Evolutionary conservation across 2,113 vertebrate genomes (phyloP), one percentile per base, ranked within the genome.

Genomic region (Alligator sinensis): DNA sequence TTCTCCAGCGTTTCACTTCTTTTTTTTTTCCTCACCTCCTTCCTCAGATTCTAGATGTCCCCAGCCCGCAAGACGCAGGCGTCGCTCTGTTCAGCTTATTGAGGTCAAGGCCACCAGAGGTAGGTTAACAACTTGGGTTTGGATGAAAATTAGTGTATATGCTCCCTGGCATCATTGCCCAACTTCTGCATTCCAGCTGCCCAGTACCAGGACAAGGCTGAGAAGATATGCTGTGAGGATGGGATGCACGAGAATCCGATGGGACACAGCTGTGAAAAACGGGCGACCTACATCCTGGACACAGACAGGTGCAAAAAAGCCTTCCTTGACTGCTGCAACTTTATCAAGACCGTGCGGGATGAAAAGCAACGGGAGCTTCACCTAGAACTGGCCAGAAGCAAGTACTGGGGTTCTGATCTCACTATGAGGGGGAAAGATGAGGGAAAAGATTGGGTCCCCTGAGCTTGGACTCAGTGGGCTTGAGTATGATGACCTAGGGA

Each of bases 241-340:
- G 99, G 99, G 9, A 99, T 99, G 96, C 93, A 96, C 28, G 98
- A 98, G 0, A 98, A 99, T 88, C 98, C 96, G 11, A 99, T 99
- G 99, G 93, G 86, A 0, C 98, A 98, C 96, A 88, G 97, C 5
- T 99, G 99, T 6, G 96, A 97, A 12, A 94, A 89, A 0, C 96
- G 99, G 63, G 94, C 95, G 3, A 86, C 82, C 75, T 99, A 98
- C 97, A 98, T 99, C 97, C 92, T 97, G 1, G 98, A 98, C 1
- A 97, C 95, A 13, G 80, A 88, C 17, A 91, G 96, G 18, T 99
- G 99, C 15, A 86, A 98, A 9, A 82, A 9, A 3, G 98, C 98
- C 60, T 99, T 99, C 97, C 97, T 99, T 1, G 94, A 98, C 94
- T 99, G 99, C 97, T 99, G 99, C 87, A 14, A 2, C 1, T 87